Evolutionary conservation across 1,140 invertebrate genomes (phyloP), one percentile per base, ranked within the genome.

Genomic region (Zaprionus ornatus): DNA sequence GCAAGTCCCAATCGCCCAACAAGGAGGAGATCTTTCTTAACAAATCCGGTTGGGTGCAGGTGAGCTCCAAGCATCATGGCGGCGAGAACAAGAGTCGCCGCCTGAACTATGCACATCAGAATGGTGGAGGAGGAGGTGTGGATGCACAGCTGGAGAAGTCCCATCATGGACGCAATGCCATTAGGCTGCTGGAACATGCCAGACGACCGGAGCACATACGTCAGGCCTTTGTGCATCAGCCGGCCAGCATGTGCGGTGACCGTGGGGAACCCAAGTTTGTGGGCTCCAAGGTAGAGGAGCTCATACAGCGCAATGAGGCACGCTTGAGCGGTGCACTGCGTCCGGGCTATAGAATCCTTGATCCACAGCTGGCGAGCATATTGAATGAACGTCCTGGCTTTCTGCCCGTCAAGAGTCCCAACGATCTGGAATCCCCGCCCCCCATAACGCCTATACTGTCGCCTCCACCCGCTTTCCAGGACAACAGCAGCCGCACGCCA

Each of bases 401-500:
- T 59, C 68, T 93, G 40, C 92, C 92, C 12, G 91, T 93, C 0
- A 91, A 86, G 35, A 91, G 74, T 35, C 67, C 80, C 25, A 72
- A 80, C 23, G 91, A 91, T 45, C 59, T 80, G 27, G 92, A 93
- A 29, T 88, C 93, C 0, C 93, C 93, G 37, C 93, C 93, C 17
- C 93, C 93, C 35, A 88, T 92, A 7, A 94, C 93, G 0, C 93
- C 93, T 3, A 94, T 94, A 62, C 86, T 94, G 12, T 94, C 93
- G 29, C 93, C 93, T n/a, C 93, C 93, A 10, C 93, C 93, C 19
- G 93, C 93, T 29, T 94, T 94, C 68, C 93, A 93, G 74, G 93
- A 93, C 67, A 82, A 85, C 54, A 91, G 84, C 54, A 91, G 79
- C 50, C 79, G 80, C 5, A 50, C 57, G 3, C 7, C 56, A 4